These are phyloP conservation scores for Danio albolineatus DNA, from an alignment of 2,797 vertebrate genomes.

Conservation along the genomic window DNA sequence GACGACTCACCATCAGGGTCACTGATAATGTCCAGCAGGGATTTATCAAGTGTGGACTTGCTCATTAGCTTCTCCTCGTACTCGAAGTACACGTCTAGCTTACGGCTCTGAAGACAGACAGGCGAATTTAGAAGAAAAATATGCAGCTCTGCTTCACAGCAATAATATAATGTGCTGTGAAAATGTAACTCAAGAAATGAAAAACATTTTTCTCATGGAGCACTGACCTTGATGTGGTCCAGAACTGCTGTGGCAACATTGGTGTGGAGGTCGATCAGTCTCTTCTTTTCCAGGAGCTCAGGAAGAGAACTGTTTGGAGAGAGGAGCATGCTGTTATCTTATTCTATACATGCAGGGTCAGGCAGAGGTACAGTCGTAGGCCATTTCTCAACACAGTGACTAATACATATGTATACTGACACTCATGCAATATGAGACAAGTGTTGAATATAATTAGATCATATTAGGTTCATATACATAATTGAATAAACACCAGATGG, in stretches of 20 bases:
- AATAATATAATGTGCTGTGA: conserved; percentile 48
- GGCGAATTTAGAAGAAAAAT: conserved; percentile 24
- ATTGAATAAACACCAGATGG: not conserved
- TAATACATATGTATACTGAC: conserved; percentile 18
- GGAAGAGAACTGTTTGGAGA: conserved; percentile 88
- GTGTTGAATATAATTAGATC: conserved; percentile 8
- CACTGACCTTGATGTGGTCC: conserved; percentile 94
- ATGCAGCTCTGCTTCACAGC: conserved; percentile 14
- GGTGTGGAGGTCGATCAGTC: conserved; percentile 97
- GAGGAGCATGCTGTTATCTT: conserved; percentile 53
- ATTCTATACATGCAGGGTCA: not conserved
- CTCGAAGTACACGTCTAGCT: conserved; percentile 97
- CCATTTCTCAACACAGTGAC: conserved; percentile 3
- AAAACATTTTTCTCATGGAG: conserved; percentile 43
- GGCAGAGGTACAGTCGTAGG: conserved; percentile 6
- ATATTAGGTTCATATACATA: not conserved
- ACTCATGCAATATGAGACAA: conserved; percentile 9
- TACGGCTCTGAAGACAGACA: conserved; percentile 84
- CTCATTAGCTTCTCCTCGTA: conserved; percentile 99
- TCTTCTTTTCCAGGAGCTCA: conserved; percentile 97
- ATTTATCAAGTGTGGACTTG: conserved; percentile 95
- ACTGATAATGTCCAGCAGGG: conserved; percentile 95
- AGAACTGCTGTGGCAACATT: conserved; percentile 97
- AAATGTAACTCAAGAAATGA: conserved; percentile 46
- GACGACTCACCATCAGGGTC: conserved; percentile 91